Evolutionary conservation across 2,888 invertebrate species (phyloP), one percentile per base, ranked within the genome.

Genomic region (Bombylius major): DNA sequence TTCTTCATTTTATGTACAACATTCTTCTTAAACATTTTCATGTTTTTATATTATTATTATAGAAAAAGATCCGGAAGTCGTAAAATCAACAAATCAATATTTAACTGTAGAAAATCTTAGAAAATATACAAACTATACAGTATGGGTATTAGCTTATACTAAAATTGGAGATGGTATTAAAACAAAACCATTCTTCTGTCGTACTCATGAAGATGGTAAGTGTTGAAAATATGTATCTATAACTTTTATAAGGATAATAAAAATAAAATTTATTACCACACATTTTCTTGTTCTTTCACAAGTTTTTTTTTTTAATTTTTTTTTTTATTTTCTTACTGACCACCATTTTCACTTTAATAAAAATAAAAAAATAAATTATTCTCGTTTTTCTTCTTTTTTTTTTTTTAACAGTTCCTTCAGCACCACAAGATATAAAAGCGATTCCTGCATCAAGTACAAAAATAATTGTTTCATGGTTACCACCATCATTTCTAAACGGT

Each of bases 121-220:
- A 66, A 87, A 90, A 65, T 92, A 84, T 74, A 92, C 93, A 39
- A 95, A 95, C 77, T 95, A 95, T 72, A 92, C 92, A 44, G 87
- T 95, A 54, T 87, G 90, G 62, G 90, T 92, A 44, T 78, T 90
- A 68, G 93, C 93, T 9, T 93, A 84, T 73, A 95, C 95, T 1
- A 80, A 86, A 45, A 87, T 87, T 50, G 95, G 95, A 0, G 94
- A 95, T 69, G 95, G 95, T 8, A 86, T 87, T 31, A 79, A 87
- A 62, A 91, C 91, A 59, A 80, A 83, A 13, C 87, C 91, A 0
- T 83, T 92, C 51, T 90, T 83, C 70, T 91, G 93, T 66, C 84
- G 87, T 64, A 94, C 94, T 34, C 86, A 89, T 67, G 91, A 93
- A 78, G 94, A 94, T 73, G 87, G 90, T 90, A 76, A 75, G 70